Evolutionary conservation across 1,140 invertebrate genomes (phyloP).

Genomic region (Bombus impatiens): DNA sequence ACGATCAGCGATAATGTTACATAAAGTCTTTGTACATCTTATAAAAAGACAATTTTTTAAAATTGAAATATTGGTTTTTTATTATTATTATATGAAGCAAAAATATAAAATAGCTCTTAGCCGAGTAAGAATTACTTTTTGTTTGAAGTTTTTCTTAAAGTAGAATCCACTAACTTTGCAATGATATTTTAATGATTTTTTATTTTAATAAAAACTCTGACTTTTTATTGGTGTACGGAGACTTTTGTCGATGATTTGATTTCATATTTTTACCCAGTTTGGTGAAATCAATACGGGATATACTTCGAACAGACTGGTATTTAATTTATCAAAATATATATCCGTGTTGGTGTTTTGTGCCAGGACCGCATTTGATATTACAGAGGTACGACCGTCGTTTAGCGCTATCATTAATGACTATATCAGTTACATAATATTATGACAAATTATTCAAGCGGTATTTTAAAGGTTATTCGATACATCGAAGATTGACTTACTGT

Average conservation of each 20-base stretch:
- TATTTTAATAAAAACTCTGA: background rate
- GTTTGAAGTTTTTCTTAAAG: too few species aligned
- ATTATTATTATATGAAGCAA: too few species aligned
- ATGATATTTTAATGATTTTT: background rate
- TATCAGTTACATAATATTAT: background rate
- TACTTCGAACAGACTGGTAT: background rate
- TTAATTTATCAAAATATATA: slow-evolving; percentile 5
- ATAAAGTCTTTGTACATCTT: background rate
- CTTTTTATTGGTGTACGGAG: background rate
- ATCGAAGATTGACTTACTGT: background rate
- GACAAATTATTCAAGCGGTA: background rate
- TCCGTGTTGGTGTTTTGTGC: background rate
- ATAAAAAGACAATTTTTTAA: background rate
- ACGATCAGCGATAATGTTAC: background rate
- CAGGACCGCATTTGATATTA: background rate
- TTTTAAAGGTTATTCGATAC: background rate
- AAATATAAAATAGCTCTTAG: too few species aligned
- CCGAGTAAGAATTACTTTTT: too few species aligned
- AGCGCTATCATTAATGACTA: background rate
- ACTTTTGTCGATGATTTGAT: background rate
- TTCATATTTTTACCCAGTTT: slow-evolving; percentile 16
- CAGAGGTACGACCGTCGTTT: background rate
- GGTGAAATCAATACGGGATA: slow-evolving; percentile 29
- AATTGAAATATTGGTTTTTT: too few species aligned
- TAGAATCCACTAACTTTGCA: too few species aligned